These are phyloP conservation scores for Drosophila jambulina DNA, from an alignment of 1,140 invertebrate genomes.

Conservation along the genomic window DNA sequence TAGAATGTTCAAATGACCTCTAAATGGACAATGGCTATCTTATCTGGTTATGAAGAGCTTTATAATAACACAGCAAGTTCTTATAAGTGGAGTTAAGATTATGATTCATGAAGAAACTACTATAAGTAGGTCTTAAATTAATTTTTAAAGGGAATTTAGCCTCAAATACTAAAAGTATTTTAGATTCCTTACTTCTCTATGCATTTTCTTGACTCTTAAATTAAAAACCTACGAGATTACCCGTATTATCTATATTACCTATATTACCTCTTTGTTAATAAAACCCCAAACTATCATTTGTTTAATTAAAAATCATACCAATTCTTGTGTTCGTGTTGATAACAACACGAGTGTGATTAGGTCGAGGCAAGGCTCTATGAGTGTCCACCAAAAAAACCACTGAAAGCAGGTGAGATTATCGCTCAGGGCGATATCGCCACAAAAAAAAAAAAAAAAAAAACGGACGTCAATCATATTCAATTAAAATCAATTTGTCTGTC, in stretches of 20 bases:
- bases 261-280: not conserved
- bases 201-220: not conserved
- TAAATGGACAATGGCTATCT: conserved; percentile 1
- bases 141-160: not conserved
- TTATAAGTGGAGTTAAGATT: not conserved
- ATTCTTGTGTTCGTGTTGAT: conserved; percentile 40
- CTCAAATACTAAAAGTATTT: no score
- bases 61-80: not conserved
- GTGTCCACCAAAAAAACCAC: conserved; percentile 13
- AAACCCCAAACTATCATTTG: conserved; percentile 2
- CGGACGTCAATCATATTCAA: conserved; percentile 69
- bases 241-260: not conserved
- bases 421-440: conserved; percentile 12
- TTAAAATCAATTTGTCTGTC: conserved; percentile 65
- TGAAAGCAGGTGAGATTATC: conserved; percentile 43
- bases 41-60: not conserved
- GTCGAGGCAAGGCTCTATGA: conserved; percentile 11
- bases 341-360: conserved; percentile 40
- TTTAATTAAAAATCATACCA: conserved; percentile 56
- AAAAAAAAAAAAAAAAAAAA: not conserved
- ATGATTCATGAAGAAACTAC: not conserved
- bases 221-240: not conserved
- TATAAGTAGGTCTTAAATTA: not conserved
- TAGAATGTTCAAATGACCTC: conserved; percentile 6
- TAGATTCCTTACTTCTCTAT: not conserved